Conservation (phyloP, 2,113 vertebrate species). For the Tenrec ecaudatus region DNA sequence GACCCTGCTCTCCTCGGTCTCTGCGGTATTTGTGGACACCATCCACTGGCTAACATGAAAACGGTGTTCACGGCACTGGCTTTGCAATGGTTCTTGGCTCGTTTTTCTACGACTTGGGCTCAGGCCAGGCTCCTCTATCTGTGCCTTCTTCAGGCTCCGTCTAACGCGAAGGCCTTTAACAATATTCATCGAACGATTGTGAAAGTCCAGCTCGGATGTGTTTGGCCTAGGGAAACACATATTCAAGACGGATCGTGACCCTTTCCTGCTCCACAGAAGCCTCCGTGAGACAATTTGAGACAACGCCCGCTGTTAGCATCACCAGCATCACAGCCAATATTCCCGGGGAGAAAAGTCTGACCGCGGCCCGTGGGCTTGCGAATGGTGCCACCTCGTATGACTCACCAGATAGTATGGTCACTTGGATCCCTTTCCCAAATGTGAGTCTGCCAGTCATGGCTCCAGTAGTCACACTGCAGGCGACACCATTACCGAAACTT, state of each 20-base stretch:
- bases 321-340: neutral
- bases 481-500: conserved; percentile 64
- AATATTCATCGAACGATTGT: conserved; percentile 34
- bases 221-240: conserved; percentile 60
- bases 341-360: neutral
- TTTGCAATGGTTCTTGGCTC: conserved; percentile 14
- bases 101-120: conserved; percentile 51
- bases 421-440: conserved; percentile 69
- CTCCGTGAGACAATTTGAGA: conserved; percentile 22
- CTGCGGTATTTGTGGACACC: neutral
- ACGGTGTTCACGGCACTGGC: conserved; percentile 24
- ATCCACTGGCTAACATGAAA: neutral
- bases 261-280: neutral
- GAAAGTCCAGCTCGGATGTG: conserved; percentile 67
- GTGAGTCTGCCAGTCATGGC: conserved; percentile 39
- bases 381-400: conserved; percentile 30
- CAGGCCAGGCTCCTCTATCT: conserved; percentile 51
- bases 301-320: neutral
- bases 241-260: conserved; percentile 48
- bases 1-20: neutral
- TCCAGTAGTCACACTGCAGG: conserved; percentile 63
- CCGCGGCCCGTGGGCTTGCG: neutral
- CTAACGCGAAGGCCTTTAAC: conserved; percentile 62
- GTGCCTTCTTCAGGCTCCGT: neutral
- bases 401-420: conserved; percentile 71